Evolutionary conservation across 2,797 vertebrate genomes (phyloP).

Genomic region (Oreortyx pictus): DNA sequence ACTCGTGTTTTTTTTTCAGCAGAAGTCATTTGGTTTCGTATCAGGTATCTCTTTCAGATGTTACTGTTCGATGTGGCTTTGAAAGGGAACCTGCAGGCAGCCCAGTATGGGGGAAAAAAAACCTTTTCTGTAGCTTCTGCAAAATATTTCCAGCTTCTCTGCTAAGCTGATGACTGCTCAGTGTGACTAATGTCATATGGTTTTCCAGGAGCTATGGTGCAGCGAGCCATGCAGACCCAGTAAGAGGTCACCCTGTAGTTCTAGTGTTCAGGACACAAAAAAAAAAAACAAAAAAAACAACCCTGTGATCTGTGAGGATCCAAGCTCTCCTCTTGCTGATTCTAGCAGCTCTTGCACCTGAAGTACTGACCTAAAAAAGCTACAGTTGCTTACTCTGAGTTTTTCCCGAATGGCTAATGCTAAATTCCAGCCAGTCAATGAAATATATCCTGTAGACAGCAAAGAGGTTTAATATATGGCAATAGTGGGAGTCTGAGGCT

Average conservation of each 20-base stretch:
- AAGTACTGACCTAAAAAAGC: slow-evolving; percentile 68
- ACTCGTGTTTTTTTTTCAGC: background rate
- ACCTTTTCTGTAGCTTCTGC: background rate
- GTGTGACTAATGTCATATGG: background rate
- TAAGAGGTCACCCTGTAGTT: slow-evolving; percentile 16
- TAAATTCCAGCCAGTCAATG: slow-evolving; percentile 61
- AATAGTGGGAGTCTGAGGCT: slow-evolving; percentile 53
- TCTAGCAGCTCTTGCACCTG: slow-evolving; percentile 49
- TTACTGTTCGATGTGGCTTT: slow-evolving; percentile 4
- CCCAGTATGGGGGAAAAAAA: background rate
- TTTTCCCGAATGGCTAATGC: slow-evolving; percentile 58
- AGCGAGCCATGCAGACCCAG: background rate
- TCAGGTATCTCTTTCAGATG: background rate
- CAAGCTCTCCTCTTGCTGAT: slow-evolving; percentile 43
- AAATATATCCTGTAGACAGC: slow-evolving; percentile 56
- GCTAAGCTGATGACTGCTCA: slow-evolving; percentile 5
- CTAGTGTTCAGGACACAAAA: background rate
- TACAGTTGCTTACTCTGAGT: slow-evolving; percentile 61
- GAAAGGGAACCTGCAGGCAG: slow-evolving; percentile 37
- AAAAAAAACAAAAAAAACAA: background rate
- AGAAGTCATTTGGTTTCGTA: background rate
- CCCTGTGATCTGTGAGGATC: slow-evolving; percentile 15
- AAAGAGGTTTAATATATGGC: slow-evolving; percentile 52
- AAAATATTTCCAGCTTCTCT: slow-evolving; percentile 27
- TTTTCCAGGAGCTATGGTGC: background rate